Evolutionary conservation across 2,113 vertebrate genomes (phyloP).

Genomic region (Urocolius indicus): DNA sequence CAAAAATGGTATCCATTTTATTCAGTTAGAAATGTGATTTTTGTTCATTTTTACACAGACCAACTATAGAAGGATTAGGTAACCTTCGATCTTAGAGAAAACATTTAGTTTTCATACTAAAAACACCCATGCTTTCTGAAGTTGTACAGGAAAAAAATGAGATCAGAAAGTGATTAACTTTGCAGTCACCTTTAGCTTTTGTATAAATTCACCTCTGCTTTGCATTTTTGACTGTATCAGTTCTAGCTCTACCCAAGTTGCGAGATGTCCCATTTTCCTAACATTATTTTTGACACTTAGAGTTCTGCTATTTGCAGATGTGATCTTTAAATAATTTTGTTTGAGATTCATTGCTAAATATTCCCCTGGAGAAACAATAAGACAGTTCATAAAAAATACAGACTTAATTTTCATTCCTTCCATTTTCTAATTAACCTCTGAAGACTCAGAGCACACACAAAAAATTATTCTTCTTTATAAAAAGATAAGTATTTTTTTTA

Average conservation of each 20-base stretch:
- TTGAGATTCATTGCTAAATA: neutral
- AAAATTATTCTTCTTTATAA: neutral
- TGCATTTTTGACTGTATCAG: neutral
- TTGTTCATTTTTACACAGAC: neutral
- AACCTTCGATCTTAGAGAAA: neutral
- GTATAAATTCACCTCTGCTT: neutral
- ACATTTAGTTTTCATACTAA: neutral
- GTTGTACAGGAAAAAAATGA: neutral
- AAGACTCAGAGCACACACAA: neutral
- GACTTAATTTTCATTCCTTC: neutral
- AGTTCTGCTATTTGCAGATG: neutral
- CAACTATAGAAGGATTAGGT: neutral
- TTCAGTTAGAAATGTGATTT: neutral
- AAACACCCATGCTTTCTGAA: neutral
- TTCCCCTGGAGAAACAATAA: neutral
- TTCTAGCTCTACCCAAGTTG: neutral
- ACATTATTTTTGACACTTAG: neutral
- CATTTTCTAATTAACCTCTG: constrained; percentile 13
- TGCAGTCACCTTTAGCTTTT: neutral
- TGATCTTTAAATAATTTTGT: neutral
- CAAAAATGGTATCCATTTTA: neutral
- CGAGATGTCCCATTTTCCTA: neutral
- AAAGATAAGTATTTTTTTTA: neutral
- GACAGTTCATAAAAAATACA: neutral
- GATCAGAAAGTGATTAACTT: neutral